Conservation (phyloP, 1,140 invertebrate species). For the Anastrepha obliqua region DNA sequence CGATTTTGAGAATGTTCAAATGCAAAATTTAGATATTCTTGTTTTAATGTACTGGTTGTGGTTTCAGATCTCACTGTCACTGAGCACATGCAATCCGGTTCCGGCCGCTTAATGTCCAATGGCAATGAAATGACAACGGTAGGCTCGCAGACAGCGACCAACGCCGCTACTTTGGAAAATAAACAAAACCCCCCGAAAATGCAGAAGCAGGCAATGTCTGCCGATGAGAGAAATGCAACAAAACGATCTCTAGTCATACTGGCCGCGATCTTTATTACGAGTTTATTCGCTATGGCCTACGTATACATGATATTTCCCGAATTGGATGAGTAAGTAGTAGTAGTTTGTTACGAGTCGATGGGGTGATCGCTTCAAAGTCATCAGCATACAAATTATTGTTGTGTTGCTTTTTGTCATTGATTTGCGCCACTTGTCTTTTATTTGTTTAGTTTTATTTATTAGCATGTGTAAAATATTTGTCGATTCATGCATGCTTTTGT, state of each 20-base stretch:
- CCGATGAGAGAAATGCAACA: constrained; percentile 70
- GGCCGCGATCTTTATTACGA: constrained; percentile 67
- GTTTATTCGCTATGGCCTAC: constrained; percentile 69
- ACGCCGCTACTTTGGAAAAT: constrained; percentile 19
- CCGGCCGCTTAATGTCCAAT: constrained; percentile 16
- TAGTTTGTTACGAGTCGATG: background rate
- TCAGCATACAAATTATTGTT: background rate
- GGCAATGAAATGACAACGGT: constrained; percentile 39
- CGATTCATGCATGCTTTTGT: background rate
- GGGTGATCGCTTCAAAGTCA: constrained; percentile 7
- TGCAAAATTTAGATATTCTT: background rate
- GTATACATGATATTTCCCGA: constrained; percentile 87
- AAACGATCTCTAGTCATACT: constrained; percentile 73
- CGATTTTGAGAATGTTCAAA: background rate
- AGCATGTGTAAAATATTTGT: too few species aligned
- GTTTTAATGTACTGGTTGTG: too few species aligned
- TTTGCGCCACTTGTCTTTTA: background rate
- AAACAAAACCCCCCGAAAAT: constrained; percentile 57
- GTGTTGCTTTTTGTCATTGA: background rate
- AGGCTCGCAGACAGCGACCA: constrained; percentile 9
- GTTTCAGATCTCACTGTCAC: constrained; percentile 5
- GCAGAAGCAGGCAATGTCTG: constrained; percentile 65
- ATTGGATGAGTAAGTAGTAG: constrained; percentile 84
- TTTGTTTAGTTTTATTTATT: background rate
- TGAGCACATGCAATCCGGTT: constrained; percentile 40